Base-by-base conservation (phyloP, 1,140 invertebrate genomes). In the Harpegnathos saltator region DNA sequence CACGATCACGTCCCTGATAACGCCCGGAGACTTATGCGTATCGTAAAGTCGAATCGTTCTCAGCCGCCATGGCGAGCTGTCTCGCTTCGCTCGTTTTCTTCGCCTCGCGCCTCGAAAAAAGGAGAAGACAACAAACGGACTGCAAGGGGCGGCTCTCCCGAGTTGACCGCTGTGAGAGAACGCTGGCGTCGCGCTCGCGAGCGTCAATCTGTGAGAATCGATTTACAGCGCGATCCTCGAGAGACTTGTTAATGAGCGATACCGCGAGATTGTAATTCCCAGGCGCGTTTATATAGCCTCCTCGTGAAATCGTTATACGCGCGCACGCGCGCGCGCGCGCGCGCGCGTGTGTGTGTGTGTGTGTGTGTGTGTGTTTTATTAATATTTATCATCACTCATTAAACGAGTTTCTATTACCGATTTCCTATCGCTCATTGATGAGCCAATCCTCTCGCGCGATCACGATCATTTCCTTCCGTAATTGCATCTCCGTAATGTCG, bases 1-100 rank as follows among this genome's bases (percentile, higher is more conserved):
- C 85, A 62, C 80, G 56, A 69, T 69, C 65, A 48, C n/a, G 24
- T 58, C 17, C 19, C 52, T 26, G 24, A 80, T 71, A 33, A 69
- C 0, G 38, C 58, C 38, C 22, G 14, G 17, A 68, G 54, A 56
- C 52, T 69, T 80, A 19, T 52, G 15, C 52, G 15, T 69, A 75
- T 26, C 58, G 44, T 62, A 74, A 74, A 22, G 1, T 75, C 44
- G 4, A 17, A 66, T 54, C 54, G 9, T 22, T 77, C 29, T 77
- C 0, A 59, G 15, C 71, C 12, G 15, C 71, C 12, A 48, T 12
- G 14, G 24, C 17, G 7, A 62, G 29, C 29, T 65, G 7, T 63
- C 33, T 38, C 14, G 38, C 22, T 9, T 61, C n/a, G 9, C 7
- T 44, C 38, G 38, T 44, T 44, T 24, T 63, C 50, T 75, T 50